Evolutionary conservation across 2,888 invertebrate genomes (phyloP).

Genomic region (Drosophila longiperda): DNA sequence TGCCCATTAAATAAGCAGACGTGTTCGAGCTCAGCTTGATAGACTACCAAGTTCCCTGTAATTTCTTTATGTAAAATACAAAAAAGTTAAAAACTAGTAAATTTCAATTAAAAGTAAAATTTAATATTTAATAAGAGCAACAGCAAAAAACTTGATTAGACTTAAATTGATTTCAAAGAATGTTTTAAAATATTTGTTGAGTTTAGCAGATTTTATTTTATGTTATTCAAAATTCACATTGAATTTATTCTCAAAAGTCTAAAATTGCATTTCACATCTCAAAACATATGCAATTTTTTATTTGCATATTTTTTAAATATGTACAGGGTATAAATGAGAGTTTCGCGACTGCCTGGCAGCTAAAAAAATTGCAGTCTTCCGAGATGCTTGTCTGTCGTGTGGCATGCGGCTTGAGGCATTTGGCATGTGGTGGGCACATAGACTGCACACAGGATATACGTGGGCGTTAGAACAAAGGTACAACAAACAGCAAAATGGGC

Average conservation of each 20-base stretch:
- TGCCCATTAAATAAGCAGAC: conserved; percentile 37
- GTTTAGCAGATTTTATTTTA: no score
- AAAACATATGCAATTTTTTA: not conserved
- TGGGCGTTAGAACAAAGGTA: conserved; percentile 71
- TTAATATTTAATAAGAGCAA: not conserved
- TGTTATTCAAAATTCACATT: no score
- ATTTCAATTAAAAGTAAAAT: not conserved
- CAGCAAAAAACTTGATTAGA: not conserved
- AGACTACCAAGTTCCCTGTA: not conserved
- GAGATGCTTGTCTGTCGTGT: conserved; percentile 12
- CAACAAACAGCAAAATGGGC: conserved; percentile 24
- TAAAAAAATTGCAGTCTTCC: not conserved
- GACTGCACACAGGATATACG: conserved; percentile 47
- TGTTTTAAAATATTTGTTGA: no score
- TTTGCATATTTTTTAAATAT: not conserved
- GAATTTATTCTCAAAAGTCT: no score
- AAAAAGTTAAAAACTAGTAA: not conserved
- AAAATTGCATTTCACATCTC: not conserved
- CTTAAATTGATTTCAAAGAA: not conserved
- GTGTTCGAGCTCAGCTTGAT: not conserved
- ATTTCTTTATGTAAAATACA: not conserved
- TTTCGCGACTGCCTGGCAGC: not conserved
- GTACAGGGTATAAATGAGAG: not conserved
- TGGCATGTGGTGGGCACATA: conserved; percentile 41
- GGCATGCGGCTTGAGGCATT: conserved; percentile 34